A percentile compares a stretch with the other conserved stretches of the same genome.
Conservation (phyloP, 2,113 vertebrate genomes). For the Isurus oxyrinchus region DNA sequence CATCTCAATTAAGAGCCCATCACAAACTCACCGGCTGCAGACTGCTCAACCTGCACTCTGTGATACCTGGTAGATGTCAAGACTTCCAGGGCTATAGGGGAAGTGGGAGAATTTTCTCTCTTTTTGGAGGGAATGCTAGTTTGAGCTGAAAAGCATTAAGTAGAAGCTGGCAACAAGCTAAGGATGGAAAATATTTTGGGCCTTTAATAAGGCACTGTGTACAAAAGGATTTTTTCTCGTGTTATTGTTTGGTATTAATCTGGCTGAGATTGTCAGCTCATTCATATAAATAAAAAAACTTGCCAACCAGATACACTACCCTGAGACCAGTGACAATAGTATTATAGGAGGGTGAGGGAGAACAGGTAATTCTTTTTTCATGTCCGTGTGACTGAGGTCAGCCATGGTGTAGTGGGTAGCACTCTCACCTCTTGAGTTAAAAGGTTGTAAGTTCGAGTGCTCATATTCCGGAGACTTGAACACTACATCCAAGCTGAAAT, state of each 20-base stretch:
- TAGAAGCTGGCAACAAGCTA: neutral
- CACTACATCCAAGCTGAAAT: neutral
- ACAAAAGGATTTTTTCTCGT: neutral
- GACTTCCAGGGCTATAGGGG: neutral
- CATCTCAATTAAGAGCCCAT: neutral
- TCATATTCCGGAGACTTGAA: neutral
- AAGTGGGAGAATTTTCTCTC: neutral
- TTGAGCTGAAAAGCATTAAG: neutral
- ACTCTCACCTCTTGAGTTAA: neutral
- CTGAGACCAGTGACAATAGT: neutral
- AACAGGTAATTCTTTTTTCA: neutral
- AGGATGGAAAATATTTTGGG: neutral
- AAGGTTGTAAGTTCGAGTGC: neutral
- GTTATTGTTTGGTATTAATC: neutral
- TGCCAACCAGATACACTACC: neutral
- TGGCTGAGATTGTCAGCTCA: neutral
- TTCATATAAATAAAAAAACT: too few species aligned
- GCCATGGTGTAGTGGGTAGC: neutral
- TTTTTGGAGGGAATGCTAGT: neutral
- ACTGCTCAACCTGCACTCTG: neutral
- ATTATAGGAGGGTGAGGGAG: neutral
- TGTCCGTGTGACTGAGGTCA: neutral
- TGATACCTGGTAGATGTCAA: neutral
- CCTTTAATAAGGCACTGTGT: neutral
- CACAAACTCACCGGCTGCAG: neutral